Conservation (phyloP, 2,888 invertebrate species). For the Scrobipalpa costella region DNA sequence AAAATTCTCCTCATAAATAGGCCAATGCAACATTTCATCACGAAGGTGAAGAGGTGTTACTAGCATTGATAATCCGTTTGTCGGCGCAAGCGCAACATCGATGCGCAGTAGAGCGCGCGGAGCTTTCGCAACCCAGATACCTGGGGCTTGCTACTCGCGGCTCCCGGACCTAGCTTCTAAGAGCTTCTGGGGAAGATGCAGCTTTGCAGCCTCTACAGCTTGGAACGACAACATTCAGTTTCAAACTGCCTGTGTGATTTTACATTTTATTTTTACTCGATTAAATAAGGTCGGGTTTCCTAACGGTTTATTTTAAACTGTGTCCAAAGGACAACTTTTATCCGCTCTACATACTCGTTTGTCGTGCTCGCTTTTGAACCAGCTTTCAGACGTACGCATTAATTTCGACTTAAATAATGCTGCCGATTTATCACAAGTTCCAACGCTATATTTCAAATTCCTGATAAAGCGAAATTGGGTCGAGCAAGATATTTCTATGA, state of each 20-base stretch:
- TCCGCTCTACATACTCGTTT: neutral
- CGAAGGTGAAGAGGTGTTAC: conserved; percentile 44
- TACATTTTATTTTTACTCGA: neutral
- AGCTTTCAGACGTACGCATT: neutral
- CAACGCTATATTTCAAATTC: conserved; percentile 12
- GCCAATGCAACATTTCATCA: conserved; percentile 40
- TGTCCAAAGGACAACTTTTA: neutral
- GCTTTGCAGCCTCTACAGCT: neutral
- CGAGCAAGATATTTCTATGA: conserved; percentile 12
- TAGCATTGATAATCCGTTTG: conserved; percentile 59
- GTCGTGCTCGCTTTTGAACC: neutral
- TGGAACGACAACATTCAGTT: no score
- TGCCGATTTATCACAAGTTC: neutral
- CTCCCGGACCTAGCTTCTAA: conserved; percentile 8
- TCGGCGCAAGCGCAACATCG: conserved; percentile 53
- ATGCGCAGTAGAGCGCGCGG: conserved; percentile 64
- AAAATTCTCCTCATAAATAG: neutral
- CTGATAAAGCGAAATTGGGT: conserved; percentile 5
- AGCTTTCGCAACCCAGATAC: conserved; percentile 61
- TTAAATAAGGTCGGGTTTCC: neutral
- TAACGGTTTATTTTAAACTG: conserved; percentile 9
- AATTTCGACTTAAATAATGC: conserved; percentile 5
- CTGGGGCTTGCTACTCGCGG: conserved; percentile 20
- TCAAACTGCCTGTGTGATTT: no score
- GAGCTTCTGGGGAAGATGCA: neutral